A percentile compares a stretch with the other conserved stretches of the same genome.
Evolutionary conservation across 2,888 invertebrate genomes (phyloP).

Genomic region (Pyrgus malvae): DNA sequence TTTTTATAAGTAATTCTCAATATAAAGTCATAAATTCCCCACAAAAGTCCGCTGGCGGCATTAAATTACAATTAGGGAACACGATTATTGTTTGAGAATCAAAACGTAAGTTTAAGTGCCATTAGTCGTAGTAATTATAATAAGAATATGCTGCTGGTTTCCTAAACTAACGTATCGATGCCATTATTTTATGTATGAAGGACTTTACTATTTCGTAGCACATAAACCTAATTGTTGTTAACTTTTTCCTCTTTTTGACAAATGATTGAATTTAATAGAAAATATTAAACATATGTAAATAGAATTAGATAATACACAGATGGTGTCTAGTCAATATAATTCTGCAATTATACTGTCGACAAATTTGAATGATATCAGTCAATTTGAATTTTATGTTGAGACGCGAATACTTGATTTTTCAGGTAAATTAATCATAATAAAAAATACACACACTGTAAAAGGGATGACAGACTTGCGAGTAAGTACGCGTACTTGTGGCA

Average conservation of each 20-base stretch:
- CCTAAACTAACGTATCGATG: neutral
- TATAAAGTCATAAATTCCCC: neutral
- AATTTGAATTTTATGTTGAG: constrained; percentile 24
- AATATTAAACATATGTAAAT: constrained; percentile 29
- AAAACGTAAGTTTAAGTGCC: constrained; percentile 22
- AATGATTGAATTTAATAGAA: constrained; percentile 21
- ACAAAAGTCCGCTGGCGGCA: constrained; percentile 23
- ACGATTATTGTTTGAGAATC: neutral
- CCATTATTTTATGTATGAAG: neutral
- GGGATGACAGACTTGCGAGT: too few species aligned
- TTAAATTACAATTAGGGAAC: constrained; percentile 7
- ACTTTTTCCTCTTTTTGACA: neutral
- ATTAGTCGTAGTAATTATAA: constrained; percentile 8
- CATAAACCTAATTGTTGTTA: neutral
- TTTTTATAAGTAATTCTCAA: constrained; percentile 7
- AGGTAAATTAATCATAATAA: neutral
- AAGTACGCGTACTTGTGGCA: too few species aligned
- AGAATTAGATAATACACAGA: constrained; percentile 28
- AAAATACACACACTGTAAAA: too few species aligned
- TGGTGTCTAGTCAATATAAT: constrained; percentile 47
- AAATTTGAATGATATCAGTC: constrained; percentile 16
- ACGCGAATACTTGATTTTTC: neutral
- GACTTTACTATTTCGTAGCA: neutral
- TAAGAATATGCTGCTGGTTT: constrained; percentile 1
- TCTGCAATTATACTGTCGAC: constrained; percentile 8